Evolutionary conservation across 1,140 invertebrate species (phyloP).

Genomic region (Homalodisca vitripennis): DNA sequence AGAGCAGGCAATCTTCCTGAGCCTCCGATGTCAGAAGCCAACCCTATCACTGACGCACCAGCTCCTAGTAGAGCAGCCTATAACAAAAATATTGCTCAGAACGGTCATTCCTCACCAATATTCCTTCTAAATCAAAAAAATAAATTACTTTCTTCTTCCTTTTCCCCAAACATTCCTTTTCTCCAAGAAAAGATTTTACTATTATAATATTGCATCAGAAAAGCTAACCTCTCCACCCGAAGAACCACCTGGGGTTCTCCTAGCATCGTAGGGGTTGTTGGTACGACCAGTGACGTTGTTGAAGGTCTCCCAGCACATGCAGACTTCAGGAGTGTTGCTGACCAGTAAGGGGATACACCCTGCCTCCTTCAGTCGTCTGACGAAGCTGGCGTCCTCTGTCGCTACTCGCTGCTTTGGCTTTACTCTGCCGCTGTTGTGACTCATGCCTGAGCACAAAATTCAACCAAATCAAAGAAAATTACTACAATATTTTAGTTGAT

Average conservation of each 20-base stretch:
- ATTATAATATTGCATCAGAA: conserved; percentile 34
- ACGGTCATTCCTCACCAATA: too few relatives aligned
- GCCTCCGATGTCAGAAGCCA: conserved; percentile 95
- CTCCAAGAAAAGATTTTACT: background rate
- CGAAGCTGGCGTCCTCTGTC: conserved; percentile 66
- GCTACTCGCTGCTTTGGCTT: conserved; percentile 55
- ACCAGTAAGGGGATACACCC: conserved; percentile 83
- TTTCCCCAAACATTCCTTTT: too few relatives aligned
- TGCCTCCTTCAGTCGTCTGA: conserved; percentile 63
- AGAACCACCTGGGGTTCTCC: conserved; percentile 71
- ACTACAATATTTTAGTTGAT: too few relatives aligned
- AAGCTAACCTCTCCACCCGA: conserved; percentile 68
- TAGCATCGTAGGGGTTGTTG: conserved; percentile 83
- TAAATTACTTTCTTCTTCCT: too few relatives aligned
- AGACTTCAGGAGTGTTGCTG: conserved; percentile 89
- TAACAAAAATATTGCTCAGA: conserved; percentile 22
- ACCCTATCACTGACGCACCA: conserved; percentile 64
- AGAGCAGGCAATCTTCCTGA: conserved; percentile 94
- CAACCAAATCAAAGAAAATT: too few relatives aligned
- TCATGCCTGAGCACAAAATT: too few relatives aligned
- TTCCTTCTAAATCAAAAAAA: too few relatives aligned
- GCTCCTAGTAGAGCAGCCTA: conserved; percentile 57
- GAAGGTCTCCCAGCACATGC: conserved; percentile 83
- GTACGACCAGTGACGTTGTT: conserved; percentile 87
- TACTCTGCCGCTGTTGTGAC: conserved; percentile 55